Conservation (phyloP, 2,797 vertebrate species). For the Forpus xanthops region DNA sequence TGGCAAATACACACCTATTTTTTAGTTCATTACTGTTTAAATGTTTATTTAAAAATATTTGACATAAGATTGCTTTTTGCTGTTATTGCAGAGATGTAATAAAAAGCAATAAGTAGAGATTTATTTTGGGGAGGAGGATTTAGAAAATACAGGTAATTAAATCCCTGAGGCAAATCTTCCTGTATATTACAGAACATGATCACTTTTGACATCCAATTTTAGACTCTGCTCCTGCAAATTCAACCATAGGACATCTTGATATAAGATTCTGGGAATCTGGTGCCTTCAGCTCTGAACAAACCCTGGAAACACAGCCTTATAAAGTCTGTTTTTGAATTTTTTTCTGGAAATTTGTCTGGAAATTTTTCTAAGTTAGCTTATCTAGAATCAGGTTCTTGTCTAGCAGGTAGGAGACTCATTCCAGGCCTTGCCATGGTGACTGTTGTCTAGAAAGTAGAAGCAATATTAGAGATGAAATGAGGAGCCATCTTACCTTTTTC, state of each 20-base stretch:
- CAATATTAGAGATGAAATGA: not conserved
- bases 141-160: not conserved
- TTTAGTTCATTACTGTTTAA: not conserved
- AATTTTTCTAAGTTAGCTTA: not conserved
- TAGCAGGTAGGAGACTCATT: not conserved
- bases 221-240: not conserved
- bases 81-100: not conserved
- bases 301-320: not conserved
- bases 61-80: not conserved
- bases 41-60: not conserved
- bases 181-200: not conserved
- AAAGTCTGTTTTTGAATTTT: not conserved
- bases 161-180: not conserved
- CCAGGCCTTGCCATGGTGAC: not conserved
- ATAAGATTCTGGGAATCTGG: not conserved
- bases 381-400: not conserved
- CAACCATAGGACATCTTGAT: not conserved
- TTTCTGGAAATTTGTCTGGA: not conserved
- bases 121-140: not conserved
- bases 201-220: not conserved
- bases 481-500: not conserved
- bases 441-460: not conserved
- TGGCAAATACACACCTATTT: constrained; percentile 50
- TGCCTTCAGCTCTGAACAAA: not conserved
- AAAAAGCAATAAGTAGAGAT: not conserved